A percentile compares a stretch with the other conserved stretches of the same genome.
Conservation (phyloP, 2,888 invertebrate genomes). For the Teleiodes luculella region DNA sequence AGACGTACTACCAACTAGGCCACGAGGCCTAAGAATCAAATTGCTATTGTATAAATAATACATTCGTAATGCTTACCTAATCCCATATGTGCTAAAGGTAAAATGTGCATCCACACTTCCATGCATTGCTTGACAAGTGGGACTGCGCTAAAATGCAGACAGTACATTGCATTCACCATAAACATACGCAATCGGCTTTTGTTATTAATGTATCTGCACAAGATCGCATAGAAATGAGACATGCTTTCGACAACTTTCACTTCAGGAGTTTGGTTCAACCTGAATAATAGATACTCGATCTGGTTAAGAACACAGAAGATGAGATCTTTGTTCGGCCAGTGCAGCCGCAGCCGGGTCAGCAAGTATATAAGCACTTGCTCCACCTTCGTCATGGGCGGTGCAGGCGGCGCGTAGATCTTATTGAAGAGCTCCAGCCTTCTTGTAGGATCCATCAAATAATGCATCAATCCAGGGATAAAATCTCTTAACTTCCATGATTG, state of each 20-base stretch:
- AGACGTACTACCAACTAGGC: too few relatives aligned
- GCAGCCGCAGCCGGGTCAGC: constrained; percentile 38
- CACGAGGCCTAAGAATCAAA: too few relatives aligned
- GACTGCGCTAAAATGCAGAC: constrained; percentile 59
- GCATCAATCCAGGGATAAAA: constrained; percentile 48
- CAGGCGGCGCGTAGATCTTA: constrained; percentile 39
- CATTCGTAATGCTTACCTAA: constrained; percentile 52
- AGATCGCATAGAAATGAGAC: constrained; percentile 62
- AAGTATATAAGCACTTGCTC: constrained; percentile 60
- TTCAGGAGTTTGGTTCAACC: constrained; percentile 53
- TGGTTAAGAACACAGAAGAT: constrained; percentile 42
- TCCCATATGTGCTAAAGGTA: constrained; percentile 59
- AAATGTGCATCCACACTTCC: constrained; percentile 60
- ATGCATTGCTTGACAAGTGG: constrained; percentile 60
- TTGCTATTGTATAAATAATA: too few relatives aligned
- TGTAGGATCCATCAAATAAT: constrained; percentile 47
- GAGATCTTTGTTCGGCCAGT: constrained; percentile 34
- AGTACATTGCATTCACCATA: constrained; percentile 70
- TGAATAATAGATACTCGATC: constrained; percentile 60
- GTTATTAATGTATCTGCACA: constrained; percentile 54
- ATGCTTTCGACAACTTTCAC: constrained; percentile 57
- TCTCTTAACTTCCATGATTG: constrained; percentile 36
- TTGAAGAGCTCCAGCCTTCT: constrained; percentile 52
- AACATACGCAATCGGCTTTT: constrained; percentile 56
- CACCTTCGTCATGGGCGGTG: constrained; percentile 58